Conservation (phyloP, 2,888 invertebrate species). For the Parnassius orleans region DNA sequence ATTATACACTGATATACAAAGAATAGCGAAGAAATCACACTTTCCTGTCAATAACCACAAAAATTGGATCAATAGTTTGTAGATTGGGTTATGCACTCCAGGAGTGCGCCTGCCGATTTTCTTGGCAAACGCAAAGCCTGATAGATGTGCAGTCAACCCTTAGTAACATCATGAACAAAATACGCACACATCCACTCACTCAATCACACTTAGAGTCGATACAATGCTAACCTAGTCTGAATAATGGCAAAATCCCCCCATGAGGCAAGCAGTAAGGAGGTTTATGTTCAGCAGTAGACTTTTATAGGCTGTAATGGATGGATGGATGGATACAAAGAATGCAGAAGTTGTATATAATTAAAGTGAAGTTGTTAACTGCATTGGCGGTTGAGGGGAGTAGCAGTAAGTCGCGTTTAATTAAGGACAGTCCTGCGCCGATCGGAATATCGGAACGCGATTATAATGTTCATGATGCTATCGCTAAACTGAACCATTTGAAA, state of each 20-base stretch:
- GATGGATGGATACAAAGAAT: not conserved
- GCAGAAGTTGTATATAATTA: not conserved
- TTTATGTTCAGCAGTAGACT: too few relatives aligned
- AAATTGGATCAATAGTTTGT: slow-evolving; percentile 35
- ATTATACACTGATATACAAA: slow-evolving; percentile 35
- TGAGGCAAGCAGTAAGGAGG: too few relatives aligned
- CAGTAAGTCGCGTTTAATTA: slow-evolving; percentile 60
- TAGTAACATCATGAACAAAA: slow-evolving; percentile 48
- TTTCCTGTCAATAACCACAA: slow-evolving; percentile 45
- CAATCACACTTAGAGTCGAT: slow-evolving; percentile 47
- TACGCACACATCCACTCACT: slow-evolving; percentile 46
- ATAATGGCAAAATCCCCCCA: slow-evolving; percentile 28
- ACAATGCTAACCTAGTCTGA: slow-evolving; percentile 69
- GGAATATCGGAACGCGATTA: slow-evolving; percentile 81
- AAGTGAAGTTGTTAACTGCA: slow-evolving; percentile 2
- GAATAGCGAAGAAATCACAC: slow-evolving; percentile 64
- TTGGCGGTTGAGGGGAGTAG: slow-evolving; percentile 18
- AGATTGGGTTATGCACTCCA: slow-evolving; percentile 31
- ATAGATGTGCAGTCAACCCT: not conserved
- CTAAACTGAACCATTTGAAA: too few relatives aligned
- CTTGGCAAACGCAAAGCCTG: not conserved
- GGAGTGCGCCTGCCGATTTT: not conserved
- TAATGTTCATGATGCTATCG: too few relatives aligned
- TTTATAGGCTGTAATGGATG: too few relatives aligned
- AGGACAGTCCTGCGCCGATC: slow-evolving; percentile 76